These are phyloP conservation scores for Pantelozetes paolii DNA, from an alignment of 2,888 invertebrate genomes.

Conservation along the genomic window DNA sequence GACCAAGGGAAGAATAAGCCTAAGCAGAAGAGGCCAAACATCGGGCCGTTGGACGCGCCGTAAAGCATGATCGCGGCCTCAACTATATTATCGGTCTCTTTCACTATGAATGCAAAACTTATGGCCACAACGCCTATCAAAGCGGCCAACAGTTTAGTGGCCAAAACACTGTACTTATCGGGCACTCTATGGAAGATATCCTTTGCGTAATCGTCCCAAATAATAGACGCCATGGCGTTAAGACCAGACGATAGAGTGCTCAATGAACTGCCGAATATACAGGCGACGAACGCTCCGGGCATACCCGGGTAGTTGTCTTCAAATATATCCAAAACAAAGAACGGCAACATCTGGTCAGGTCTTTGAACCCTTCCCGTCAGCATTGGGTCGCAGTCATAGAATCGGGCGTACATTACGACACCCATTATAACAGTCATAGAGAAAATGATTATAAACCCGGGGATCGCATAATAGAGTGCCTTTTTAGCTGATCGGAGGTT, in stretches of 20 bases:
- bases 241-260: conserved; percentile 58
- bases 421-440: conserved; percentile 51
- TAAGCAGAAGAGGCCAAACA: conserved; percentile 42
- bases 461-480: conserved; percentile 33
- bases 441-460: conserved; percentile 16
- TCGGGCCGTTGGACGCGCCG: conserved; percentile 40
- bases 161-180: neutral
- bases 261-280: conserved; percentile 83
- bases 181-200: neutral
- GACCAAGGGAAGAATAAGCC: conserved; percentile 42
- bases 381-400: conserved; percentile 43
- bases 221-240: conserved; percentile 77
- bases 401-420: conserved; percentile 39
- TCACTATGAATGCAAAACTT: conserved; percentile 39
- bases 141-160: conserved; percentile 41
- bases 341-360: conserved; percentile 57
- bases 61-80: conserved; percentile 42
- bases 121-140: conserved; percentile 39
- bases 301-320: conserved; percentile 74
- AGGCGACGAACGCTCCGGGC: conserved; percentile 82
- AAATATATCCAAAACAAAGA: conserved; percentile 76
- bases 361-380: conserved; percentile 30
- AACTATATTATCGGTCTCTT: conserved; percentile 39
- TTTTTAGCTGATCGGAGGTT: neutral
- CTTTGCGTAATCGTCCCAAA: conserved; percentile 74